These are phyloP conservation scores for Candidula unifasciata DNA, from an alignment of 2,888 invertebrate species.

Conservation along the genomic window DNA sequence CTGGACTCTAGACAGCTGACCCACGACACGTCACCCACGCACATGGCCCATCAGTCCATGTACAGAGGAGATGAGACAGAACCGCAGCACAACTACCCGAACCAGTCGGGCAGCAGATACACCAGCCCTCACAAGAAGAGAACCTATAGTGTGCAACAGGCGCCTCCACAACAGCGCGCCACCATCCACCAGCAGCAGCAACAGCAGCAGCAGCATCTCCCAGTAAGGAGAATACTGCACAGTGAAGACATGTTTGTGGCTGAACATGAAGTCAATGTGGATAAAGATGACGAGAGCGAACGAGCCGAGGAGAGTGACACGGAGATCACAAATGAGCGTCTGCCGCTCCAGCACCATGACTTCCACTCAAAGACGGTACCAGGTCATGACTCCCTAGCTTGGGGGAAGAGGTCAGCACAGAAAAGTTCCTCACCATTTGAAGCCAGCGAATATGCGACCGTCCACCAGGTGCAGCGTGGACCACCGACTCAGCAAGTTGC, in stretches of 20 bases:
- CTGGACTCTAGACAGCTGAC: background rate
- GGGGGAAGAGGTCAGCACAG: background rate
- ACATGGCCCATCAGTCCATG: too few relatives aligned
- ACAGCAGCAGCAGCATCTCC: background rate
- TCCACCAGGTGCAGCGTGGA: background rate
- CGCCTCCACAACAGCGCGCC: background rate
- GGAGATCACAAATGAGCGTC: background rate
- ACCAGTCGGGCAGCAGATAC: background rate
- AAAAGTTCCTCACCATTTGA: background rate
- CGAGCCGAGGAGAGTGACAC: constrained; percentile 13
- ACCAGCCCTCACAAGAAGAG: background rate
- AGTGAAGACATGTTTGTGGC: background rate
- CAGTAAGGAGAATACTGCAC: background rate
- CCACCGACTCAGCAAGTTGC: background rate
- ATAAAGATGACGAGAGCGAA: constrained; percentile 31
- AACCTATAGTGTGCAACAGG: background rate
- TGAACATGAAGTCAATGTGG: constrained; percentile 6
- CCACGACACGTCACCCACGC: background rate
- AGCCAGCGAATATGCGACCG: background rate
- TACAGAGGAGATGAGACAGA: background rate
- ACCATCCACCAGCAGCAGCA: background rate
- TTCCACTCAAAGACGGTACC: background rate
- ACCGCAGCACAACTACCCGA: background rate
- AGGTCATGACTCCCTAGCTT: background rate
- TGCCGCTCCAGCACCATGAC: background rate